Evolutionary conservation across 2,113 vertebrate genomes (phyloP).

Genomic region (Elaphurus davidianus): DNA sequence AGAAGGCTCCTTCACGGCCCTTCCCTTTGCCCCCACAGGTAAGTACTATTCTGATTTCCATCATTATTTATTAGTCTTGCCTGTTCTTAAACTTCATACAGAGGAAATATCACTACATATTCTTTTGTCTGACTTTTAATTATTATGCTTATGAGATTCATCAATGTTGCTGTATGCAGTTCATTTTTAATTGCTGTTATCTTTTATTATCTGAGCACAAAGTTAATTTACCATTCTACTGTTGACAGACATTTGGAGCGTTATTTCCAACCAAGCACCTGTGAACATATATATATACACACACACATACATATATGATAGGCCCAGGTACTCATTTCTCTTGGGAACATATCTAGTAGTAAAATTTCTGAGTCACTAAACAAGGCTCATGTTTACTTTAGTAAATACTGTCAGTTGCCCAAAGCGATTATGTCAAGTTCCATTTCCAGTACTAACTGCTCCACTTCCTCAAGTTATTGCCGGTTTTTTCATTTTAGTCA

Average conservation of each 20-base stretch:
- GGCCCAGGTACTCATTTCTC: background rate
- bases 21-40: background rate
- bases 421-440: background rate
- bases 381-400: background rate
- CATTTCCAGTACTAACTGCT: background rate
- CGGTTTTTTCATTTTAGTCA: background rate
- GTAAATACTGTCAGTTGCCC: background rate
- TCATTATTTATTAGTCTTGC: background rate
- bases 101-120: background rate
- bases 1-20: background rate
- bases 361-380: background rate
- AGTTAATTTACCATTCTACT: background rate
- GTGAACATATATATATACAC: background rate
- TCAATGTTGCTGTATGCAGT: background rate
- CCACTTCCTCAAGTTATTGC: background rate
- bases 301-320: fast-evolving
- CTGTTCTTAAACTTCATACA: background rate
- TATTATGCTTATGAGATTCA: background rate
- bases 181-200: background rate
- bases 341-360: background rate
- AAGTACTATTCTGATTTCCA: background rate
- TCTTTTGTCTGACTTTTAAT: background rate
- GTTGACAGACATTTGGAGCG: background rate
- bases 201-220: background rate
- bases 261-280: background rate